A percentile compares a stretch with the other conserved stretches of the same genome.
phyloP scores from a whole-genome alignment of 2,797 vertebrate species.

The Argyrosomus regius region DNA sequence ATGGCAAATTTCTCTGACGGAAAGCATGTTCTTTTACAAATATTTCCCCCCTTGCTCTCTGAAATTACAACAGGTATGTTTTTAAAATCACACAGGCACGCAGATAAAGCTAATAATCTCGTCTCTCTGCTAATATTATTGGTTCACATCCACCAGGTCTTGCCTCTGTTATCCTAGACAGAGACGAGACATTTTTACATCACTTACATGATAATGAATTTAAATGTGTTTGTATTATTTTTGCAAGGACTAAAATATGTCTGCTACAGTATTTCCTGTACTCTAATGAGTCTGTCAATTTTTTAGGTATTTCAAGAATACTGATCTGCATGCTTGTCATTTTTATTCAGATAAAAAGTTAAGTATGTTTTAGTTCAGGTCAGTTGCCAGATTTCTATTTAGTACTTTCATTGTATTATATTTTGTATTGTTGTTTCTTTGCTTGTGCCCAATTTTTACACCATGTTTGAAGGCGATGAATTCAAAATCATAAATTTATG shows the following conservation, averaged over 20 bases:
- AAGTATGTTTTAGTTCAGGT: too few relatives aligned
- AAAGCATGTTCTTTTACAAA: conserved; percentile 58
- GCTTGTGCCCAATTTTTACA: background rate
- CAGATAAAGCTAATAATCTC: conserved; percentile 53
- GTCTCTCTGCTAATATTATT: conserved; percentile 52
- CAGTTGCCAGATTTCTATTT: background rate
- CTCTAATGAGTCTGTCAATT: background rate
- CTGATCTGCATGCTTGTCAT: background rate
- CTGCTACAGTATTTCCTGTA: background rate
- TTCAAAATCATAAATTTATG: background rate
- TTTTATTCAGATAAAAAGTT: background rate
- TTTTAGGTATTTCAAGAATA: background rate
- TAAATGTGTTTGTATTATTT: conserved; percentile 15
- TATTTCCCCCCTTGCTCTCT: conserved; percentile 31
- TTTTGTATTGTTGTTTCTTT: background rate
- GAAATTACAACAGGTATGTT: conserved; percentile 52
- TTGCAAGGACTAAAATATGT: background rate
- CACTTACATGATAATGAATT: conserved; percentile 22
- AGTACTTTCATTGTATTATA: background rate
- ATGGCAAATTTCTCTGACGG: conserved; percentile 64
- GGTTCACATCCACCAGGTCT: conserved; percentile 57
- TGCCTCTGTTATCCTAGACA: conserved; percentile 54
- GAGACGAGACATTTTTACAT: conserved; percentile 1
- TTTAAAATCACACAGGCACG: conserved; percentile 44
- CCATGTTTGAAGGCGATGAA: background rate